These are phyloP conservation scores for Micronisus gabar DNA, from an alignment of 2,113 vertebrate species.

Conservation along the genomic window DNA sequence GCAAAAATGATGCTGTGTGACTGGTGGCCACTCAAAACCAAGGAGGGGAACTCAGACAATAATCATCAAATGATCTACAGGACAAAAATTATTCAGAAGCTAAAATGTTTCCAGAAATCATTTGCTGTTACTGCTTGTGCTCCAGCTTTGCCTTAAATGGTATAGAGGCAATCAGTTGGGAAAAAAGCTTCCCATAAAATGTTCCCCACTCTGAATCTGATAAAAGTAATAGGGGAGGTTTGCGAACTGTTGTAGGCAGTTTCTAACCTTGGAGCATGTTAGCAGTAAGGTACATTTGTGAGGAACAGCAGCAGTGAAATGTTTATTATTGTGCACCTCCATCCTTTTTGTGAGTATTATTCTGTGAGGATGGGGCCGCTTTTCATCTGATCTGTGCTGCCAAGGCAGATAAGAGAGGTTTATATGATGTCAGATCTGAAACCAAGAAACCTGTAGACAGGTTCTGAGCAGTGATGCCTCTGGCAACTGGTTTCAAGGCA, in stretches of 20 bases:
- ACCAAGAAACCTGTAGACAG: constrained; percentile 70
- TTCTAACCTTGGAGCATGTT: neutral
- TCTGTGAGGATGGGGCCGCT: constrained; percentile 31
- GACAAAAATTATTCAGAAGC: neutral
- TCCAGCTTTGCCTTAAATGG: neutral
- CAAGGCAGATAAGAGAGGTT: constrained; percentile 34
- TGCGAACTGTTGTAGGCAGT: neutral
- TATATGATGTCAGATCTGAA: constrained; percentile 54
- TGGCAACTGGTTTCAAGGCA: constrained; percentile 69
- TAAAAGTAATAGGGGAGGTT: neutral
- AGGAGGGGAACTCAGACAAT: neutral
- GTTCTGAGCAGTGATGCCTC: constrained; percentile 63
- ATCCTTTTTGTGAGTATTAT: constrained; percentile 23
- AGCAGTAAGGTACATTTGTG: neutral
- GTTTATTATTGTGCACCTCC: constrained; percentile 52
- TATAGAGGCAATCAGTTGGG: neutral
- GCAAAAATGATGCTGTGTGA: neutral
- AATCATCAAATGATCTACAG: neutral
- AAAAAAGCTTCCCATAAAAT: neutral
- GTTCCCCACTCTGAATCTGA: neutral
- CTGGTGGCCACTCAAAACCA: neutral
- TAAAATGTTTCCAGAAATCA: neutral
- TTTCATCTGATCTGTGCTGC: constrained; percentile 44
- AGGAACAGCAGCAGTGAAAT: constrained; percentile 26
- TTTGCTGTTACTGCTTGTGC: neutral